Base-by-base conservation (phyloP, 2,888 invertebrate species). In the Platynereis dumerilii region DNA sequence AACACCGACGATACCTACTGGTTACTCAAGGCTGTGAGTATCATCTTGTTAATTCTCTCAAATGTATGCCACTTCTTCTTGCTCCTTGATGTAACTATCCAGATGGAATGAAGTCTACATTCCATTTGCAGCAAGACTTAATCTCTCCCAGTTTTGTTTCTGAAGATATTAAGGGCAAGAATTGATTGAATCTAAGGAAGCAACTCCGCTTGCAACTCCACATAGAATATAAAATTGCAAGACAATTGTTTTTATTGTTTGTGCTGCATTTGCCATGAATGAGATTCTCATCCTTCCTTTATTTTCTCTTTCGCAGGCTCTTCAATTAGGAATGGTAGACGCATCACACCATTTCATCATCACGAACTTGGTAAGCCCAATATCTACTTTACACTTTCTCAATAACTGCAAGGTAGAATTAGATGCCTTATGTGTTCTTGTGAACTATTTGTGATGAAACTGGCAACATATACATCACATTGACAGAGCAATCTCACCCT, bases 11-110 rank as follows among this genome's bases (percentile, higher is more conserved):
- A 91, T 77, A 91, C 96, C 78, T 89, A 90, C 71, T 88, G 89
- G 77, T 89, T 96, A 83, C 92, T 95, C 69, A 88, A 94, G 85
- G 92, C 94, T 80, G 96, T 95, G 84, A 89, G 92, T 67, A 45
- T 20, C 26, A 57, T 57, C 3, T n/a, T 34, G 17, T 28, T 24
- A 22, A 2, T 22, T 55, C n/a, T 48, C n/a, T 20, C 48, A 48
- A n/a, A n/a, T n/a, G n/a, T n/a, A n/a, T n/a, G n/a, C n/a, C n/a
- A n/a, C n/a, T n/a, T n/a, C n/a, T n/a, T n/a, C n/a, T n/a, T n/a
- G n/a, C n/a, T n/a, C n/a, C n/a, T n/a, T n/a, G n/a, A n/a, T n/a
- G n/a, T n/a, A n/a, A n/a, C n/a, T n/a, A n/a, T n/a, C n/a, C n/a
- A 48, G n/a, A 48, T 48, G 17, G n/a, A n/a, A 48, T 42, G 12